Evolutionary conservation across 2,888 invertebrate genomes (phyloP).

Genomic region (Habroteleia sp.): DNA sequence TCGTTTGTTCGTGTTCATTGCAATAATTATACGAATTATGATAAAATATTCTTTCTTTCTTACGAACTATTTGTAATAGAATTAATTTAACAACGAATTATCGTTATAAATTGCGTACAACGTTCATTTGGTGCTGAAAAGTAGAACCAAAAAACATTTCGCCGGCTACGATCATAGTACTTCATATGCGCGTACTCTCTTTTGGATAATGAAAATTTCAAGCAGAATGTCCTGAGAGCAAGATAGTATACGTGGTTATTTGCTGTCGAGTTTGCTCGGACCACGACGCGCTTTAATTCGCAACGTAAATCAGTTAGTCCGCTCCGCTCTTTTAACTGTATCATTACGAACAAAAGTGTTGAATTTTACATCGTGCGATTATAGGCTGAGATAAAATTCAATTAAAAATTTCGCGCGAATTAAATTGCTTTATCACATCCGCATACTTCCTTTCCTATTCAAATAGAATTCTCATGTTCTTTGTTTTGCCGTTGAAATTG

Average conservation of each 20-base stretch:
- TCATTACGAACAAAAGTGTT: conserved; percentile 52
- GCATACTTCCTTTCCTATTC: background rate
- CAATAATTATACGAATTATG: background rate
- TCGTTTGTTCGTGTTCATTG: background rate
- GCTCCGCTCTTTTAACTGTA: conserved; percentile 35
- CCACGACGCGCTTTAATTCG: conserved; percentile 47
- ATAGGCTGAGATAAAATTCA: conserved; percentile 41
- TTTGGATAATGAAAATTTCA: conserved; percentile 62
- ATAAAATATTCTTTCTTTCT: conserved; percentile 2
- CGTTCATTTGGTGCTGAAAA: conserved; percentile 20
- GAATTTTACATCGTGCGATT: conserved; percentile 41
- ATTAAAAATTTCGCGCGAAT: conserved; percentile 35
- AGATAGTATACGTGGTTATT: conserved; percentile 49
- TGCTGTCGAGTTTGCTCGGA: conserved; percentile 46
- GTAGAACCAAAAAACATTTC: conserved; percentile 28
- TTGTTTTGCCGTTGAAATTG: background rate
- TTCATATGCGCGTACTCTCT: conserved; percentile 46
- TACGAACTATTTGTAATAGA: conserved; percentile 13
- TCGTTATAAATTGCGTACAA: conserved; percentile 24
- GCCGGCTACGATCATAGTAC: conserved; percentile 38
- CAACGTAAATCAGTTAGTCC: conserved; percentile 54
- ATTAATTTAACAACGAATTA: conserved; percentile 32
- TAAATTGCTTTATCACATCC: conserved; percentile 23
- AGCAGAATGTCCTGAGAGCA: conserved; percentile 52
- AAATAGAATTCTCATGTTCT: background rate